Conservation (phyloP, 2,797 vertebrate species). For the Sebastes diploproa region DNA sequence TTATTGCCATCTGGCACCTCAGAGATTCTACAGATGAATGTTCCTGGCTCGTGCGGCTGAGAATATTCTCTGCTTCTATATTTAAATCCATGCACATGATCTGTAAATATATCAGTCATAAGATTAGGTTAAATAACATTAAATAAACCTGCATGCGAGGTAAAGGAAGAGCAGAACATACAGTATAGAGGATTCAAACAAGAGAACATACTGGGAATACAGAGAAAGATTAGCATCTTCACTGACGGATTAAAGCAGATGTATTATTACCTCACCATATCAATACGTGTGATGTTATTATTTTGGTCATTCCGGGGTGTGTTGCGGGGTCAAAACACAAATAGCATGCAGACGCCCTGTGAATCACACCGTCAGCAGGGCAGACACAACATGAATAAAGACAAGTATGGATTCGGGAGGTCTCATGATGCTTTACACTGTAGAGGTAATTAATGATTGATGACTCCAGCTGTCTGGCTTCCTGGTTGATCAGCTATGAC, state of each 20-base stretch:
- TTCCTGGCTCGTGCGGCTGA: slow-evolving; percentile 3
- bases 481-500: slow-evolving; percentile 3
- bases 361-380: not conserved
- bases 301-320: not conserved
- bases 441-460: slow-evolving; percentile 7
- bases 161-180: slow-evolving; percentile 5
- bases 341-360: not conserved
- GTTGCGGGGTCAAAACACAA: not conserved
- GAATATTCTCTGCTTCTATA: slow-evolving; percentile 10
- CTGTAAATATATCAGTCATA: slow-evolving; percentile 16
- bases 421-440: not conserved
- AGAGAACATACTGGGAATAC: not conserved
- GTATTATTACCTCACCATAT: not conserved
- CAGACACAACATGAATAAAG: not conserved
- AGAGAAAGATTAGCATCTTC: not conserved
- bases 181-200: not conserved
- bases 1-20: slow-evolving; percentile 57
- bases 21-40: slow-evolving; percentile 12
- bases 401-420: not conserved
- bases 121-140: slow-evolving; percentile 9
- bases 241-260: not conserved
- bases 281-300: not conserved
- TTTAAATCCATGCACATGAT: slow-evolving; percentile 17
- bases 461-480: slow-evolving; percentile 12
- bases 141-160: not conserved